phyloP scores from a whole-genome alignment of 2,797 vertebrate genomes.

The Falco columbarius region DNA sequence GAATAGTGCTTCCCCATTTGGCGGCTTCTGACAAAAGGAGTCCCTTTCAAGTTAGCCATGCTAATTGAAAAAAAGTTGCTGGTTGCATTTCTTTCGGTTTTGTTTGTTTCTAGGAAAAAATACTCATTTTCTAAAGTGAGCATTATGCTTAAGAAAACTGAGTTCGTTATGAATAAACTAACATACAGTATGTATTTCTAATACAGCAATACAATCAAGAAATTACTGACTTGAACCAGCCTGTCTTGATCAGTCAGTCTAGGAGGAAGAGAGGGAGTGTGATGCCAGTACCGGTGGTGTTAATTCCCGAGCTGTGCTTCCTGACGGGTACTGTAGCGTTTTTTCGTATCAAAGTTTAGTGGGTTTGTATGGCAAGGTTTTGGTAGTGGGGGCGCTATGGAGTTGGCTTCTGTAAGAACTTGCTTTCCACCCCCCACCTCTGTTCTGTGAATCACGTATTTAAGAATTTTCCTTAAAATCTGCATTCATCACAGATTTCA shows the following conservation, averaged over 20 bases:
- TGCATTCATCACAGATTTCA: no score
- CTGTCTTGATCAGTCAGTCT: constrained; percentile 86
- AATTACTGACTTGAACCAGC: constrained; percentile 87
- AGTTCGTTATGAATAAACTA: background rate
- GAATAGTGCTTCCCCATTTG: background rate
- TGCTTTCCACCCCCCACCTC: no score
- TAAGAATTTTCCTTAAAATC: no score
- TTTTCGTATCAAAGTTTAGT: background rate
- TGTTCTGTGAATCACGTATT: no score
- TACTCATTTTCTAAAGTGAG: background rate
- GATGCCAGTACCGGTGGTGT: constrained; percentile 81
- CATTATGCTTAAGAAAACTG: background rate
- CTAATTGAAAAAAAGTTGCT: background rate
- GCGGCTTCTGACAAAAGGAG: background rate
- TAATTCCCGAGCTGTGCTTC: constrained; percentile 94
- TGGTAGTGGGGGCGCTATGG: no score
- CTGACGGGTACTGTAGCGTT: constrained; percentile 82
- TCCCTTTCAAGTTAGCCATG: background rate
- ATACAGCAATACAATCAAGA: constrained; percentile 89
- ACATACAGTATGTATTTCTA: background rate
- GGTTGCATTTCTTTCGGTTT: background rate
- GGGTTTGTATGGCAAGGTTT: no score
- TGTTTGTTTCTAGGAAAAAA: background rate
- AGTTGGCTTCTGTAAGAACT: no score
- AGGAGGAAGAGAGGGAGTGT: constrained; percentile 76